phyloP scores from a whole-genome alignment of 2,888 invertebrate species.

The Polyommatus icarus region DNA sequence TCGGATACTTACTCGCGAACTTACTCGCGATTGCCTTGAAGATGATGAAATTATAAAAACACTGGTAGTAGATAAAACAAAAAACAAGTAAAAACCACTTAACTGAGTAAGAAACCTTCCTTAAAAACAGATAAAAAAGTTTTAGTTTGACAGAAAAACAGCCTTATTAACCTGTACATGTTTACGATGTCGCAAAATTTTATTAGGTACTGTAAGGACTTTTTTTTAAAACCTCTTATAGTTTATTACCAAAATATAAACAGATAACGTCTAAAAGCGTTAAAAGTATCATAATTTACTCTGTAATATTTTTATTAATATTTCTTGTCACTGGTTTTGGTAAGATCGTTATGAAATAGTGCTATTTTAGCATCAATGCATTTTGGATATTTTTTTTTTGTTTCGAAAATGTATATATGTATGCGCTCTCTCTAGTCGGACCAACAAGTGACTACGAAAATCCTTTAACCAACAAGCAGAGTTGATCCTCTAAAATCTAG shows the following conservation, averaged over 20 bases:
- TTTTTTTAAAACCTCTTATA: slow-evolving; percentile 31
- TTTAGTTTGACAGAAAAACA: slow-evolving; percentile 10
- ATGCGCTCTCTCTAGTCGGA: no score
- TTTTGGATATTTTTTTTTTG: no score
- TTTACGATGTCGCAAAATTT: slow-evolving; percentile 30
- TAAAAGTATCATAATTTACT: neutral
- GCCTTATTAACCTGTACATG: neutral
- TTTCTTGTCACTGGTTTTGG: neutral
- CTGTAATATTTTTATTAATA: neutral
- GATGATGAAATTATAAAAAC: no score
- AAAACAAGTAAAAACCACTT: neutral
- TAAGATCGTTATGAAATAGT: neutral
- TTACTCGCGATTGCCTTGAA: no score
- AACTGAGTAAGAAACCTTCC: neutral
- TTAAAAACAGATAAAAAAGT: neutral
- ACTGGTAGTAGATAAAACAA: no score
- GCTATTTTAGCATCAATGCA: no score
- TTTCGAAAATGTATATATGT: no score
- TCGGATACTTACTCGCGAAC: no score
- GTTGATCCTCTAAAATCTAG: no score
- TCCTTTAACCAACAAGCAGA: no score
- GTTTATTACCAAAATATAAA: slow-evolving; percentile 32
- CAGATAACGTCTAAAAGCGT: slow-evolving; percentile 10
- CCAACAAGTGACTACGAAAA: no score
- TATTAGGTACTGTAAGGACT: slow-evolving; percentile 7